A percentile compares a stretch with the other conserved stretches of the same genome.
These are phyloP conservation scores for Bucco capensis DNA, from an alignment of 2,113 vertebrate species.

Conservation along the genomic window DNA sequence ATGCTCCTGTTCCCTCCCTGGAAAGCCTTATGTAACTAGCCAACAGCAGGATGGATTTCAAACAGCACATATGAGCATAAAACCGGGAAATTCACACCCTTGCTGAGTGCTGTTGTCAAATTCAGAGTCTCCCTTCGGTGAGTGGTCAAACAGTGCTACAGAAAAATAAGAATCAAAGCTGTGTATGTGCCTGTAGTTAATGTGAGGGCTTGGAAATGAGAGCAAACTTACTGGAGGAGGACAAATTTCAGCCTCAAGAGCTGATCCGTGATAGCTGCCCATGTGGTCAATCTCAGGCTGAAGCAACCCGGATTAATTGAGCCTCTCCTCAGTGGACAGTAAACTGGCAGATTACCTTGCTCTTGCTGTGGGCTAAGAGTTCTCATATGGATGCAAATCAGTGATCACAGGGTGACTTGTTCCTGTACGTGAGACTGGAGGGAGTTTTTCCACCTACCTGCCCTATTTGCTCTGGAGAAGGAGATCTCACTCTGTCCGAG, in stretches of 20 bases:
- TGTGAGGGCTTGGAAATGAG: not conserved
- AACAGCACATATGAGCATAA: not conserved
- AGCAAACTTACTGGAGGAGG: not conserved
- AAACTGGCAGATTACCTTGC: not conserved
- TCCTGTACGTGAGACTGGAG: not conserved
- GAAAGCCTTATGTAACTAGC: conserved; percentile 24
- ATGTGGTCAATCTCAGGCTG: not conserved
- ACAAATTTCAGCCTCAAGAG: not conserved
- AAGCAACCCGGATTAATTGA: not conserved
- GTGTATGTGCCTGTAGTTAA: not conserved
- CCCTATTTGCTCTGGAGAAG: not conserved
- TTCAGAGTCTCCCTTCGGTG: not conserved
- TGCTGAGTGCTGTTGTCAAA: conserved; percentile 37
- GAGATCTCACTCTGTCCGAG: not conserved
- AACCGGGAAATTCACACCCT: conserved; percentile 59
- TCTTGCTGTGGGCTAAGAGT: not conserved
- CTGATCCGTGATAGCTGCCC: not conserved
- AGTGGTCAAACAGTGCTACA: not conserved
- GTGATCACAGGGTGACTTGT: not conserved
- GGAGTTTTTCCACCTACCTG: not conserved
- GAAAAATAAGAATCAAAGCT: conserved; percentile 6
- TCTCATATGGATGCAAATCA: not conserved
- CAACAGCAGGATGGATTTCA: conserved; percentile 15
- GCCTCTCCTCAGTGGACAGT: not conserved
- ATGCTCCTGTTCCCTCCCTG: conserved; percentile 17